phyloP scores from a whole-genome alignment of 2,888 invertebrate genomes.

The Bruchidius siliquastri region DNA sequence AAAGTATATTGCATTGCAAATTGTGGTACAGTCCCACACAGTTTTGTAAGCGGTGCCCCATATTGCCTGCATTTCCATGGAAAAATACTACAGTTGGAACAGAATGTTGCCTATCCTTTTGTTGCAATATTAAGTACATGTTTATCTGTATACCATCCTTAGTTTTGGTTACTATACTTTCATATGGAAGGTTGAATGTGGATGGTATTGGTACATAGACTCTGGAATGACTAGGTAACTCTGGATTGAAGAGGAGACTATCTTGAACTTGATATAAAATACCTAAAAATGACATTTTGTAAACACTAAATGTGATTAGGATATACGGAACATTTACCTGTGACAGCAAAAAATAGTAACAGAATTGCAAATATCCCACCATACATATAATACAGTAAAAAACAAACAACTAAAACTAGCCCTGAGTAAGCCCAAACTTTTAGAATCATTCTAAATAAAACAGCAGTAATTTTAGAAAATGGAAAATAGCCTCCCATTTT shows the following conservation, averaged over 20 bases:
- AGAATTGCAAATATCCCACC: conserved; percentile 70
- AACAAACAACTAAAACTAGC: conserved; percentile 66
- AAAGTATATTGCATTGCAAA: conserved; percentile 78
- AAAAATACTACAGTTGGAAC: conserved; percentile 84
- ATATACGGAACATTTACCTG: conserved; percentile 53
- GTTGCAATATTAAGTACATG: conserved; percentile 76
- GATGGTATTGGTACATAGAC: conserved; percentile 84
- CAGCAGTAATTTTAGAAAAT: conserved; percentile 44
- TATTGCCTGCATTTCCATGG: conserved; percentile 96
- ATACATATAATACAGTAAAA: conserved; percentile 78
- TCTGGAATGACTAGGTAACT: conserved; percentile 82
- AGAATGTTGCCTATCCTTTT: conserved; percentile 59
- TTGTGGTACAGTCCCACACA: conserved; percentile 80
- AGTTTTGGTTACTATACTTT: conserved; percentile 72
- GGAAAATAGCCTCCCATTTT: conserved; percentile 44
- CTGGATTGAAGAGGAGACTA: conserved; percentile 81
- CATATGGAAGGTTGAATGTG: conserved; percentile 80
- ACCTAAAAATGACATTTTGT: conserved; percentile 50
- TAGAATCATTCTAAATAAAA: conserved; percentile 55
- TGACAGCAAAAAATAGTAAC: conserved; percentile 63
- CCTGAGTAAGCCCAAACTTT: conserved; percentile 77
- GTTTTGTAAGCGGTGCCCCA: conserved; percentile 78
- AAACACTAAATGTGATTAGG: not conserved
- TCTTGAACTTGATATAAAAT: conserved; percentile 84
- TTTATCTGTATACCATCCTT: conserved; percentile 74